Evolutionary conservation across 2,888 invertebrate genomes (phyloP).

Genomic region (Leucophenga maculata): DNA sequence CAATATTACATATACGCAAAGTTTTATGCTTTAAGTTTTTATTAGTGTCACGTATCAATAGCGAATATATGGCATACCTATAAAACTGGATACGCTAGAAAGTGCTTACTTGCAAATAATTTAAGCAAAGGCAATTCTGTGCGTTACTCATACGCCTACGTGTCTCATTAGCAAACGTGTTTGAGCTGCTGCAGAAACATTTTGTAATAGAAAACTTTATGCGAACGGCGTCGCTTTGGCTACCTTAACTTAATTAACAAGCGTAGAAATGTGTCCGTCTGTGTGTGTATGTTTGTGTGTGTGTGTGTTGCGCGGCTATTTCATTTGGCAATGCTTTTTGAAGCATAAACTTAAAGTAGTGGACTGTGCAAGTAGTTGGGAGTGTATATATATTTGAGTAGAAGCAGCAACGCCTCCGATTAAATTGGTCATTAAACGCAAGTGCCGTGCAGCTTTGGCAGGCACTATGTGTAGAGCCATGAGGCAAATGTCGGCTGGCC

Average conservation of each 20-base stretch:
- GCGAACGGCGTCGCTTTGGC: conserved; percentile 44
- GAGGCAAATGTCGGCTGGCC: background rate
- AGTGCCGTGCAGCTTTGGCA: conserved; percentile 50
- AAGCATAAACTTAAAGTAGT: conserved; percentile 40
- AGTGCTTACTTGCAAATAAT: background rate
- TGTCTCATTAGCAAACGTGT: conserved; percentile 56
- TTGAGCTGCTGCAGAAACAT: conserved; percentile 9
- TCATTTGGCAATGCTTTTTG: conserved; percentile 53
- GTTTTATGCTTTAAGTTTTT: too few species aligned
- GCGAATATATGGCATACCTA: background rate
- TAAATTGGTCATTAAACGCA: conserved; percentile 63
- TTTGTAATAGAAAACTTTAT: conserved; percentile 60
- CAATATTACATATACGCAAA: too few species aligned
- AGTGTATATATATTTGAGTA: background rate
- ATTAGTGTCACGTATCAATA: conserved; percentile 24
- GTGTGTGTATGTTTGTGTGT: background rate
- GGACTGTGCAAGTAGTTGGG: background rate
- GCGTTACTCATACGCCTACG: conserved; percentile 62
- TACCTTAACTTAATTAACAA: conserved; percentile 60
- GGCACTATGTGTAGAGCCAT: conserved; percentile 17
- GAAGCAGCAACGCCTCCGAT: conserved; percentile 39
- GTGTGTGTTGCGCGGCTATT: conserved; percentile 45
- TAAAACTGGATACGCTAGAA: too few species aligned
- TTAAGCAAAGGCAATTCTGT: conserved; percentile 38
- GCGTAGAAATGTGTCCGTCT: background rate